A percentile compares a stretch with the other conserved stretches of the same genome.
These are phyloP conservation scores for Stegophylla sp. DNA, from an alignment of 2,888 invertebrate species.

Conservation along the genomic window DNA sequence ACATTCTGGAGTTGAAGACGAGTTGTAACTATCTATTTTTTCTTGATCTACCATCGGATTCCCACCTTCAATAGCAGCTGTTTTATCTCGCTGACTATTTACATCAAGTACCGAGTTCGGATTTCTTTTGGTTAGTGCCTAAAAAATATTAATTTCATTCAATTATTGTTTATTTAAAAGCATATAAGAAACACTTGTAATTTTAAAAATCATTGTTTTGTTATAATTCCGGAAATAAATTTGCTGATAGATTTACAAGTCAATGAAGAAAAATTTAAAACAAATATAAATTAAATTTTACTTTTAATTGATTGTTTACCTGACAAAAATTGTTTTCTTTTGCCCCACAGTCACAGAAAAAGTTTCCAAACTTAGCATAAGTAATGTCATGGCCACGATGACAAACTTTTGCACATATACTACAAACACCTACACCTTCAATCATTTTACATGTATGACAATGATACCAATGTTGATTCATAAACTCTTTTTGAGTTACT, in stretches of 20 bases:
- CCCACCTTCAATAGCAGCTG: neutral
- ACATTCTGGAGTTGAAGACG: neutral
- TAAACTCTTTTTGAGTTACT: conserved; percentile 95
- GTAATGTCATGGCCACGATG: conserved; percentile 95
- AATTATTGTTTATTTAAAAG: too few species aligned
- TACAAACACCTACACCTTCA: conserved; percentile 97
- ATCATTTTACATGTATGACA: conserved; percentile 99
- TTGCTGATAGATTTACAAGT: neutral
- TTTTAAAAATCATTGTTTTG: too few species aligned
- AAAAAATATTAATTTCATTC: conserved; percentile 20
- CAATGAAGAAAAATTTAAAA: neutral
- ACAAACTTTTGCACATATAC: conserved; percentile 95
- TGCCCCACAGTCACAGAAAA: conserved; percentile 99
- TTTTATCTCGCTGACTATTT: conserved; percentile 46
- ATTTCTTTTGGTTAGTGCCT: conserved; percentile 51
- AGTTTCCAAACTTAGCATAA: conserved; percentile 97
- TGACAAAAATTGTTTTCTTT: conserved; percentile 86
- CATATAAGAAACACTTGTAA: too few species aligned
- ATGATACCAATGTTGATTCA: conserved; percentile 99
- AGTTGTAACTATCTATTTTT: conserved; percentile 5
- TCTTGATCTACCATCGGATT: conserved; percentile 24
- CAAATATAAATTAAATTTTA: too few species aligned
- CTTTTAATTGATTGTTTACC: conserved; percentile 63
- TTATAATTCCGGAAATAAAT: neutral
- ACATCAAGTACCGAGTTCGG: conserved; percentile 39